Evolutionary conservation across 2,888 invertebrate genomes (phyloP), one percentile per base, ranked within the genome.

Genomic region (Sarcophaga caerulescens): DNA sequence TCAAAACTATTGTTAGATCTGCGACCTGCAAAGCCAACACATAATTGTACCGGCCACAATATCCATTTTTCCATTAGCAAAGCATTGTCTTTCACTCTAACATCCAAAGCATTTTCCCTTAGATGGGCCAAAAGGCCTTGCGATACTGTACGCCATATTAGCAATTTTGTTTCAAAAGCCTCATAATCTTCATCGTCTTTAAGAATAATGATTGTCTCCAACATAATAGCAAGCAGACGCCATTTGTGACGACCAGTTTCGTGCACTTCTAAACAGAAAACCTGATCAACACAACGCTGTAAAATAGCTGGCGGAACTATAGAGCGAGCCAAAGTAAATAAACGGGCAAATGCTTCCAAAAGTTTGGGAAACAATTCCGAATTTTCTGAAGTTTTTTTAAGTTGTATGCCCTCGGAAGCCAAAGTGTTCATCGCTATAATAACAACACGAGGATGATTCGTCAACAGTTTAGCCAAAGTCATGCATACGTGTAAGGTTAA

Each of bases 41-140:
- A 89, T 0, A 89, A 87, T 14, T 91, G 90, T 11, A 93, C 71
- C 0, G 93, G 93, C 93, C 93, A 93, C 3, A 92, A 44, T 0
- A 92, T 88, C 92, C 92, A 93, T 0, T 88, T 87, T 70, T 91
- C 91, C 74, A 93, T 23, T 12, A 91, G 66, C 4, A 70, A 57
- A 0, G 90, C 89, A 87, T 89, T 89, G 19, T 89, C 88, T 1
- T 88, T 87, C 19, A 86, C 86, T 8, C 87, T 52, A 44, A 90
- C 87, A 5, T 92, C 90, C 57, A 90, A 90, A 14, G 90, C 89
- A 23, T 91, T 89, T 6, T 89, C 88, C 2, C 89, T 88, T 44
- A 92, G 87, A 77, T 90, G 90, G 23, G 83, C 88, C 0, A 89
- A 79, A 52, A 92, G 65, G 1, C 89, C 88, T 6, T 84, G 80